Evolutionary conservation across 1,140 invertebrate species (phyloP).

Genomic region (Belonocnema kinseyi): DNA sequence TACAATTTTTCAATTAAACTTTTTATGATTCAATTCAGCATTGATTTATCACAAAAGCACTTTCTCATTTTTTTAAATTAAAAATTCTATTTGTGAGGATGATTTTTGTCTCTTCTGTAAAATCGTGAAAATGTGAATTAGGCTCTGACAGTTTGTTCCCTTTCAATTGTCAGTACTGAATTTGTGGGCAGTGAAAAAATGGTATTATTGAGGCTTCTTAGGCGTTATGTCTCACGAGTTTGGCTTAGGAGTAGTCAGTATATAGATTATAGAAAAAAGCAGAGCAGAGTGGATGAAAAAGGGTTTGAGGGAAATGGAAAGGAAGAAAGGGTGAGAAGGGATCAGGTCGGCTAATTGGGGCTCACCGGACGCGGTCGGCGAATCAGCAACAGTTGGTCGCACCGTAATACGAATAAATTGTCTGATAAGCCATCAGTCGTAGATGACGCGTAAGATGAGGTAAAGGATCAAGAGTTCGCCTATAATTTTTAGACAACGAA

Average conservation of each 20-base stretch:
- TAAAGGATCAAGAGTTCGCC: not conserved
- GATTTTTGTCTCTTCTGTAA: too few species aligned
- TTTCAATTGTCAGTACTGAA: too few species aligned
- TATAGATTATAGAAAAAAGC: too few species aligned
- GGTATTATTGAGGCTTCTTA: not conserved
- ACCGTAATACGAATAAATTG: constrained; percentile 28
- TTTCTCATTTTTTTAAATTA: too few species aligned
- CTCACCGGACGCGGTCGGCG: constrained; percentile 3
- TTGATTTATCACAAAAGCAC: too few species aligned
- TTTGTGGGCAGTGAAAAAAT: not conserved
- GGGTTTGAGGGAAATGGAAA: constrained; percentile 5
- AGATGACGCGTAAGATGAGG: constrained; percentile 21
- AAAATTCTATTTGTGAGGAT: too few species aligned
- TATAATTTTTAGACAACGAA: not conserved
- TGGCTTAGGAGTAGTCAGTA: too few species aligned
- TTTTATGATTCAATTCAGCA: too few species aligned
- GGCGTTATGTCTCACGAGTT: not conserved
- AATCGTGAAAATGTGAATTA: too few species aligned
- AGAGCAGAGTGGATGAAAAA: constrained; percentile 16
- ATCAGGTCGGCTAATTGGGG: constrained; percentile 27
- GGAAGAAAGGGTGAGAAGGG: constrained; percentile 22
- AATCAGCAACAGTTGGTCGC: constrained; percentile 30
- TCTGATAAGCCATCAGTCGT: constrained; percentile 20
- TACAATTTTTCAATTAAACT: too few species aligned
- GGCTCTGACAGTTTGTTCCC: too few species aligned